Evolutionary conservation across 2,888 invertebrate genomes (phyloP).

Genomic region (Metalampra italica): DNA sequence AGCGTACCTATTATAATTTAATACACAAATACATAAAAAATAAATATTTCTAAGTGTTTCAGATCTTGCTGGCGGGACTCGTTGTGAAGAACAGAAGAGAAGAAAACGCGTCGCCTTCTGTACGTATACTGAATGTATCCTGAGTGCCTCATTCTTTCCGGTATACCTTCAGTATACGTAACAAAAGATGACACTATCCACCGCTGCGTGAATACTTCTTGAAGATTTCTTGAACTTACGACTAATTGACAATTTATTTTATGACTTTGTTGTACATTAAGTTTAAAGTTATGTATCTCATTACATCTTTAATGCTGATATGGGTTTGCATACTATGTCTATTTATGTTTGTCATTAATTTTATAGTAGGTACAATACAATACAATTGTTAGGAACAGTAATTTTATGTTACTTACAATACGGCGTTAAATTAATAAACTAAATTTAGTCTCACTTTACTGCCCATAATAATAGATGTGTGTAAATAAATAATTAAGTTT

Average conservation of each 20-base stretch:
- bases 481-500: no score
- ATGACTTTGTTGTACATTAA: slow-evolving; percentile 6
- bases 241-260: slow-evolving; percentile 13
- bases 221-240: slow-evolving; percentile 23
- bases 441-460: no score
- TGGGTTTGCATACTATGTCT: no score
- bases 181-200: slow-evolving; percentile 95
- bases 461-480: no score
- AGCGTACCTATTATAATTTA: background rate
- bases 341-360: no score
- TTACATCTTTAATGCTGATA: no score
- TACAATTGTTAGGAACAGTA: no score
- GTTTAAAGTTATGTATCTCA: no score
- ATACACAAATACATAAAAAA: no score
- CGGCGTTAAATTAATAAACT: no score
- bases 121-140: slow-evolving; percentile 99
- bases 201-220: slow-evolving; percentile 42
- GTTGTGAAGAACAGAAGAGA: slow-evolving; percentile 42
- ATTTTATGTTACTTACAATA: no score
- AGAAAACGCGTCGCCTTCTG: slow-evolving; percentile 89
- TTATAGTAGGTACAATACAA: no score
- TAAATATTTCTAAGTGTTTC: slow-evolving; percentile 22
- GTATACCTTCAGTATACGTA: slow-evolving; percentile 99
- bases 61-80: slow-evolving; percentile 14
- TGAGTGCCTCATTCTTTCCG: slow-evolving; percentile 97